Conservation (phyloP, 2,113 vertebrate genomes). For the Oenanthe melanoleuca region DNA sequence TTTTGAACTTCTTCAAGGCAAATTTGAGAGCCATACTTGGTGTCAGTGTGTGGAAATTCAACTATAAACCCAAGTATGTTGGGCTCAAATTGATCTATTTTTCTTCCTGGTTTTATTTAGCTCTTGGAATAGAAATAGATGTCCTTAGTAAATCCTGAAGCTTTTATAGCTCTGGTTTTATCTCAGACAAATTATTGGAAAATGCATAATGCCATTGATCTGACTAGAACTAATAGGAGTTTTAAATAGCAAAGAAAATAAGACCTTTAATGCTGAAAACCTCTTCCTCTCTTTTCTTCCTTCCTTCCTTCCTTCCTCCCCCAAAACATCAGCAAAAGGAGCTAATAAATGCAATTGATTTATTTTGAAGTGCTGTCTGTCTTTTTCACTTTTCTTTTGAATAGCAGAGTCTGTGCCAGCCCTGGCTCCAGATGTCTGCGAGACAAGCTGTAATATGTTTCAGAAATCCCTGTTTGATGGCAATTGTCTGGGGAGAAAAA, state of each 20-base stretch:
- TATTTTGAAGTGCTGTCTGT: slow-evolving; percentile 70
- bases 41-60: background rate
- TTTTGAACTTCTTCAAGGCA: slow-evolving; percentile 7
- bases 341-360: slow-evolving; percentile 77
- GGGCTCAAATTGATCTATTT: slow-evolving; percentile 2
- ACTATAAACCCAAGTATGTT: background rate
- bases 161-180: slow-evolving; percentile 56
- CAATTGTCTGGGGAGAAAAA: slow-evolving; percentile 53
- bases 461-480: slow-evolving; percentile 66
- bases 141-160: slow-evolving; percentile 30
- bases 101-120: slow-evolving; percentile 27
- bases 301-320: background rate
- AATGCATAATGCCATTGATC: slow-evolving; percentile 71
- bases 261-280: slow-evolving; percentile 54
- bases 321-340: slow-evolving; percentile 67
- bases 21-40: background rate
- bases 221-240: slow-evolving; percentile 59
- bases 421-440: slow-evolving; percentile 75
- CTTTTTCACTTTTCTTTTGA: slow-evolving; percentile 65
- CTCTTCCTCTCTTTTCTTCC: slow-evolving; percentile 25
- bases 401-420: slow-evolving; percentile 43
- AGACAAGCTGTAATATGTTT: slow-evolving; percentile 64
- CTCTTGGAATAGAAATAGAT: slow-evolving; percentile 30
- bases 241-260: slow-evolving; percentile 65
- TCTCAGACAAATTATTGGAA: slow-evolving; percentile 60